phyloP scores from a whole-genome alignment of 2,888 invertebrate genomes.

The Aphodius sticticus region DNA sequence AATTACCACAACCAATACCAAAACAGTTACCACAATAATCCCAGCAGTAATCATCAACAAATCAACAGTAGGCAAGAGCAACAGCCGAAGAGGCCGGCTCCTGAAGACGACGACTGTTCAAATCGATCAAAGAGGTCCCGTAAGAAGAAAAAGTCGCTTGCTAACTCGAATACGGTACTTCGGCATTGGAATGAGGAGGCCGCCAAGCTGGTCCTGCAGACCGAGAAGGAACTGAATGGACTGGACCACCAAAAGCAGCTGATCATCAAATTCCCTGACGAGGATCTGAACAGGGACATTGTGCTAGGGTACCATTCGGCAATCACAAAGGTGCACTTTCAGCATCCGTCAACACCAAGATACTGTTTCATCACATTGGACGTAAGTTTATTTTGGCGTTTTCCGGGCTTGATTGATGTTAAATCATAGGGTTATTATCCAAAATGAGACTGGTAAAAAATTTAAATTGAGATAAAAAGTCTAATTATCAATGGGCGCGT shows the following conservation, averaged over 20 bases:
- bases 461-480: no score
- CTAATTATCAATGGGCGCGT: no score
- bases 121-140: background rate
- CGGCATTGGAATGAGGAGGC: conserved; percentile 8
- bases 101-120: background rate
- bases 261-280: conserved; percentile 20
- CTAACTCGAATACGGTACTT: conserved; percentile 10
- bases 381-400: background rate
- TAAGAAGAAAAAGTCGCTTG: conserved; percentile 20
- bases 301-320: conserved; percentile 5
- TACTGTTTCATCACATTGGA: conserved; percentile 18
- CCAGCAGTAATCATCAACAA: background rate
- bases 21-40: background rate
- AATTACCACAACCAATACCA: background rate
- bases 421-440: no score
- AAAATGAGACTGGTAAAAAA: no score
- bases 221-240: conserved; percentile 12
- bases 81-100: background rate
- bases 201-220: conserved; percentile 4
- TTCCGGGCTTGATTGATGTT: no score
- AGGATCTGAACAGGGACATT: conserved; percentile 9
- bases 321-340: conserved; percentile 16
- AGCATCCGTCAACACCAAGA: conserved; percentile 15
- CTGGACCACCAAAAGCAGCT: conserved; percentile 6
- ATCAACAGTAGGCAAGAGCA: background rate